Conservation (phyloP, 2,113 vertebrate genomes). For the Crotophaga sulcirostris region DNA sequence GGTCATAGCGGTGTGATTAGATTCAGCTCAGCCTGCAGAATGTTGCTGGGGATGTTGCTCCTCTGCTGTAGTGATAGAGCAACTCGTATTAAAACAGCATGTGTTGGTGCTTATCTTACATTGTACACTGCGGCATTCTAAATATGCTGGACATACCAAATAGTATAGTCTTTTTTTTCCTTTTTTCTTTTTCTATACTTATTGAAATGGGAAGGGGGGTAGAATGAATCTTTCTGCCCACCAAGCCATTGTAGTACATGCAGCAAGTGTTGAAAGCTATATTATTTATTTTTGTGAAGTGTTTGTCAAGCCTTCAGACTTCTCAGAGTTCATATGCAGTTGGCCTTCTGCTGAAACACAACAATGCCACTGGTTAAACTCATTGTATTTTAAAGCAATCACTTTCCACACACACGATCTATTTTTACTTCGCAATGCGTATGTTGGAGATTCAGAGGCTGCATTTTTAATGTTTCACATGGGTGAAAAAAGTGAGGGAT, state of each 20-base stretch:
- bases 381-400: background rate
- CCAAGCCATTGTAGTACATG: background rate
- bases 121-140: background rate
- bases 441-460: background rate
- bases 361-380: background rate
- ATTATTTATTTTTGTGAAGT: background rate
- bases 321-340: background rate
- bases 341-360: background rate
- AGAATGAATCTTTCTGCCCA: background rate
- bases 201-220: background rate
- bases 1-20: slow-evolving; percentile 32
- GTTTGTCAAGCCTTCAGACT: background rate
- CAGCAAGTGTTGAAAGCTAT: background rate
- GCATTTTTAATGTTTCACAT: background rate
- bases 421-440: background rate
- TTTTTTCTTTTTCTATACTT: background rate
- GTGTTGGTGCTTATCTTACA: slow-evolving; percentile 21
- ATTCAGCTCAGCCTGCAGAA: slow-evolving; percentile 18
- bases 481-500: background rate
- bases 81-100: background rate
- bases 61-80: background rate
- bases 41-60: slow-evolving; percentile 9
- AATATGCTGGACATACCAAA: background rate
- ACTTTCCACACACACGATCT: accelerated
- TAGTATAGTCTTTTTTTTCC: background rate